Evolutionary conservation across 2,888 invertebrate genomes (phyloP), one percentile per base, ranked within the genome.

Genomic region (Synergus japonicus): DNA sequence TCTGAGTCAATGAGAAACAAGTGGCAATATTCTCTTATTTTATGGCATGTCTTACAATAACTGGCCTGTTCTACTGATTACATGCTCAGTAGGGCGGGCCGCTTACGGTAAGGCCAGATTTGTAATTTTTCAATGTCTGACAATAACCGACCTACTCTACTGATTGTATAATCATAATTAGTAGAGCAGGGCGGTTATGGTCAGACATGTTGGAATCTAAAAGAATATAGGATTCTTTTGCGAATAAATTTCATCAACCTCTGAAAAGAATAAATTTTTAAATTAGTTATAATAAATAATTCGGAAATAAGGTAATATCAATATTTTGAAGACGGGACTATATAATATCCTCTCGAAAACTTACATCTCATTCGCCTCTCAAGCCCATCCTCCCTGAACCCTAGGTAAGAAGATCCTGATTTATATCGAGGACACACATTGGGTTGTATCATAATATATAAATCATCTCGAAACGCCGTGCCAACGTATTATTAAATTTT

Each of bases 401-500:
- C 76, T 77, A 79, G 81, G 84, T 84, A 84, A 85, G 85, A 83
- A 84, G 82, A 87, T 85, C 86, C 86, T 87, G 87, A 87, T 87
- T 87, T 87, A 87, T 87, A 85, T 82, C 64, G 80, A 73, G 77
- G 73, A 80, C 84, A 81, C 81, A 79, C 81, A 77, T 81, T 78
- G 83, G 78, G 77, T 77, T 82, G 79, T 85, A 85, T 85, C 81
- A 83, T 83, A 85, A 85, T 85, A 81, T 83, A 85, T 85, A 82
- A 85, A 85, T 85, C 85, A 85, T 76, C 78, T 78, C 54, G 77
- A 79, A 79, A 76, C 78, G 81, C 76, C 76, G 73, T 58, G 65
- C 77, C 76, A 78, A 54, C 49, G 69, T 80, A 81, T 80, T 83
- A 84, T 83, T 83, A 83, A 84, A 83, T 82, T 83, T 79, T 78